phyloP scores from a whole-genome alignment of 2,888 invertebrate genomes.

The Nudaria mundana region DNA sequence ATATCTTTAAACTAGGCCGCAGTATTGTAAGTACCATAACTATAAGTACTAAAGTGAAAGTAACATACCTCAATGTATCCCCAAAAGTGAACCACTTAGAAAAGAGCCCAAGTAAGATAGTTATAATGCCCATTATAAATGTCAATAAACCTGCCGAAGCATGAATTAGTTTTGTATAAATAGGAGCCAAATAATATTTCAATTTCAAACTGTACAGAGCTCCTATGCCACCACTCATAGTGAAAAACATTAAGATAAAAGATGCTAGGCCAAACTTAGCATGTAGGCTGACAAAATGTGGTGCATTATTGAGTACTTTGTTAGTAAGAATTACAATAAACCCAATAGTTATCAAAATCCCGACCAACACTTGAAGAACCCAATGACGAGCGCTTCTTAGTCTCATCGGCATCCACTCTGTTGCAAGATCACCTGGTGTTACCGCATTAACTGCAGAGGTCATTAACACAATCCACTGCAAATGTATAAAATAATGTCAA shows the following conservation, averaged over 20 bases:
- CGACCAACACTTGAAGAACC: constrained; percentile 63
- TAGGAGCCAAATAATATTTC: constrained; percentile 67
- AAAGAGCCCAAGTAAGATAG: constrained; percentile 63
- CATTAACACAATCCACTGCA: constrained; percentile 75
- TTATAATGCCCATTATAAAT: constrained; percentile 61
- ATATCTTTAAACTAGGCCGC: constrained; percentile 69
- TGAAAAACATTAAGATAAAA: constrained; percentile 59
- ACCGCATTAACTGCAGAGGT: constrained; percentile 72
- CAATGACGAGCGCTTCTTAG: constrained; percentile 73
- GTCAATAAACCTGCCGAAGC: constrained; percentile 65
- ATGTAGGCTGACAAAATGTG: constrained; percentile 65
- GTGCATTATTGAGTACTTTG: constrained; percentile 55
- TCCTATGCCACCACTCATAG: constrained; percentile 68
- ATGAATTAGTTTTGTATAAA: constrained; percentile 71
- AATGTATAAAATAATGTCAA: constrained; percentile 18
- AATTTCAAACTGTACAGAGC: constrained; percentile 70
- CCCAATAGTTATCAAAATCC: constrained; percentile 51
- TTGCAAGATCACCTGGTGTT: constrained; percentile 71
- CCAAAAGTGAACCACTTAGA: constrained; percentile 69
- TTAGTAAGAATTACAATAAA: constrained; percentile 68
- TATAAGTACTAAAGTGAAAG: constrained; percentile 53
- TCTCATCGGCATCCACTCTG: constrained; percentile 78
- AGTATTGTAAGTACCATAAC: constrained; percentile 64
- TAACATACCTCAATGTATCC: constrained; percentile 56
- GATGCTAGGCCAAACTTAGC: constrained; percentile 70